Evolutionary conservation across 2,888 invertebrate species (phyloP), one percentile per base, ranked within the genome.

Genomic region (Patella depressa): DNA sequence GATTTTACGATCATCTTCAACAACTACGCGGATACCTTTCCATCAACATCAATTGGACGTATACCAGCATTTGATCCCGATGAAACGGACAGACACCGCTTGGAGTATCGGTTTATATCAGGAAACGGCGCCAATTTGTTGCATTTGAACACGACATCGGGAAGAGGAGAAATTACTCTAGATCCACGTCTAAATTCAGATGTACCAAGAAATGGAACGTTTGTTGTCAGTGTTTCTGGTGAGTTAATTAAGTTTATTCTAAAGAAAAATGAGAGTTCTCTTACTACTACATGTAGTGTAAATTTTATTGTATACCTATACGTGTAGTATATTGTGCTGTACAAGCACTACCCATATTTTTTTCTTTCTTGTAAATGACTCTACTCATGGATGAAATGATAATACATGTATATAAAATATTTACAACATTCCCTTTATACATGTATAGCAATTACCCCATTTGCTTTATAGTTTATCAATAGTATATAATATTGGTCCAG

Each of bases 1-100:
- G 97, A 99, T 89, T 99, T 99, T 88, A 92, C 95, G 88, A 95
- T 99, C 0, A 95, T 99, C 74, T 97, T 98, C 92, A 98, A 98
- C 92, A 98, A 98, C 89, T 98, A 96, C 91, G 95, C 95, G 84
- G 96, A 97, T 87, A 96, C 96, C 88, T 98, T 98, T 89, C 98
- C 98, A 0, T 95, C 95, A n/a, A 96, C 96, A 0, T 94, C 96
- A 0, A 96, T 98, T 87, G 98, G 98, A 0, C 94, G 94, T 78
- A 96, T 98, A 55, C 98, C 98, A 0, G 98, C 98, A 0, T 95
- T 94, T 88, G 98, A 99, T 92, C 98, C 97, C 15, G 98, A 98
- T 92, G 97, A 98, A 53, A 96, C 96, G 7, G 98, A 98, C 90
- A 87, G 82, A 76, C 86, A 88, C 78, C 93, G 95, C 92, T 92